phyloP scores from a whole-genome alignment of 2,797 vertebrate genomes.

The Tangara arthus region DNA sequence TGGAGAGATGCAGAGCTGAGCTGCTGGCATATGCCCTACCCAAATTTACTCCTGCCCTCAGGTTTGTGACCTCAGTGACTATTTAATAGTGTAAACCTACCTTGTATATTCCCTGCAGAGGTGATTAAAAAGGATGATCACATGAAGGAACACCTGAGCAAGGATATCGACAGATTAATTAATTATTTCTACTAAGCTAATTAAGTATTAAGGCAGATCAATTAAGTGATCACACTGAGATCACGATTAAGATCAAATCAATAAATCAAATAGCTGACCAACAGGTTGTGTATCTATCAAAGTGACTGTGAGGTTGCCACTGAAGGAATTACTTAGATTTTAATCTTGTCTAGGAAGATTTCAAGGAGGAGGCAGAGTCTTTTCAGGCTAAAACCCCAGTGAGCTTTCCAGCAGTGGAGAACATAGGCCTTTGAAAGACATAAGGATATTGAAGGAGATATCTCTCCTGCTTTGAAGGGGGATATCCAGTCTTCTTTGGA shows the following conservation, averaged over 20 bases:
- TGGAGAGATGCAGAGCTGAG: background rate
- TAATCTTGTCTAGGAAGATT: background rate
- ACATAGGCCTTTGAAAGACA: background rate
- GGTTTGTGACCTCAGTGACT: background rate
- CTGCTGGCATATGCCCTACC: background rate
- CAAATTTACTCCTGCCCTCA: background rate
- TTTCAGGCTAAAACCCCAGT: background rate
- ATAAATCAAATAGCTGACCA: background rate
- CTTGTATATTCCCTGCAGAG: background rate
- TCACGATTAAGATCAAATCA: slow-evolving; percentile 1
- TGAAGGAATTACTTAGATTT: slow-evolving; percentile 11
- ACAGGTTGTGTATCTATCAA: background rate
- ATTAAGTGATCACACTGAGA: background rate
- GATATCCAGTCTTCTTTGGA: background rate
- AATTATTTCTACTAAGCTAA: slow-evolving; percentile 17
- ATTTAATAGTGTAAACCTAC: background rate
- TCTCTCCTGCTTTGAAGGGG: accelerated
- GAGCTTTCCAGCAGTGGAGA: background rate
- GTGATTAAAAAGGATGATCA: background rate
- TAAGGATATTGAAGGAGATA: background rate
- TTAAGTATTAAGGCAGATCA: background rate
- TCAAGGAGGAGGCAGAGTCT: background rate
- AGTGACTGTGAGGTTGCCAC: background rate
- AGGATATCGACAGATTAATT: background rate
- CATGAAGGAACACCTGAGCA: slow-evolving; percentile 14